These are phyloP conservation scores for Cinclus cinclus DNA, from an alignment of 2,113 vertebrate genomes.

Conservation along the genomic window DNA sequence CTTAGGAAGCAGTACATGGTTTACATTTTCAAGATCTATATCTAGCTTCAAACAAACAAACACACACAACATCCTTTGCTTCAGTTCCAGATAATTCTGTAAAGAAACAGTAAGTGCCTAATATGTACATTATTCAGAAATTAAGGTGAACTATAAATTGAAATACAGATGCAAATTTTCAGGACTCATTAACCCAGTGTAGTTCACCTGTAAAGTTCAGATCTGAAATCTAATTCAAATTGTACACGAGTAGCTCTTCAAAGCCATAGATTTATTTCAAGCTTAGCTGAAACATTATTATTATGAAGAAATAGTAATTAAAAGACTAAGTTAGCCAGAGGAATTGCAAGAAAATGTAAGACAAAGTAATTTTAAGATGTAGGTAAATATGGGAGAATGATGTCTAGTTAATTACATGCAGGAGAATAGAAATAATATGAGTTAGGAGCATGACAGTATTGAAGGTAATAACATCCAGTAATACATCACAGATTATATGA, in stretches of 20 bases:
- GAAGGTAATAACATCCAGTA: constrained; percentile 15
- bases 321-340: not conserved
- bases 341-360: not conserved
- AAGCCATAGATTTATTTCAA: constrained; percentile 42
- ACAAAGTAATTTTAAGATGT: constrained; percentile 36
- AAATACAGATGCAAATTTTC: not conserved
- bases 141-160: not conserved
- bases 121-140: not conserved
- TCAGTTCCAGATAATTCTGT: not conserved
- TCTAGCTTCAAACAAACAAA: not conserved
- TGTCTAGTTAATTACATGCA: constrained; percentile 39
- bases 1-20: not conserved
- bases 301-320: constrained; percentile 41
- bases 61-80: not conserved
- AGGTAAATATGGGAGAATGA: constrained; percentile 12
- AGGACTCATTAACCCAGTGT: not conserved
- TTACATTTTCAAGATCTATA: not conserved
- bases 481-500: constrained; percentile 19
- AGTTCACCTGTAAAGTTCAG: not conserved
- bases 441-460: not conserved
- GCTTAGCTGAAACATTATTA: constrained; percentile 23
- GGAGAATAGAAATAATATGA: not conserved
- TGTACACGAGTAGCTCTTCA: not conserved
- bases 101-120: not conserved
- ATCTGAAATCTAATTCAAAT: constrained; percentile 2